phyloP scores from a whole-genome alignment of 2,888 invertebrate species.

The Hemistola chrysoprasaria region DNA sequence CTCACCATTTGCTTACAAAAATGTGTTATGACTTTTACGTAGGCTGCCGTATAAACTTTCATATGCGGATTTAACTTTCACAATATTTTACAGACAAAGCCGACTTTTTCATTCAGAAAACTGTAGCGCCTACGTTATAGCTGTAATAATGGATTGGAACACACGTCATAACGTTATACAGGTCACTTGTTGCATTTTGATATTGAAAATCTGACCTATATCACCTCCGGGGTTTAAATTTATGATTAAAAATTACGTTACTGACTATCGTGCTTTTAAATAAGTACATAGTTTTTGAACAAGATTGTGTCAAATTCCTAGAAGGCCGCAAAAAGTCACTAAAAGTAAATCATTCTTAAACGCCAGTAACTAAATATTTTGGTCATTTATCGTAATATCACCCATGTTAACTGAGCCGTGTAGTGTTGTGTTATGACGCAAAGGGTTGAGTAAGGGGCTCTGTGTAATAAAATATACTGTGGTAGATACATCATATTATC shows the following conservation, averaged over 20 bases:
- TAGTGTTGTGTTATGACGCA: constrained; percentile 11
- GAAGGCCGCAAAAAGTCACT: background rate
- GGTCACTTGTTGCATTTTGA: too few relatives aligned
- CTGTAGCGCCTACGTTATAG: too few relatives aligned
- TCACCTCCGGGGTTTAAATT: too few relatives aligned
- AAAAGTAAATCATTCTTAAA: background rate
- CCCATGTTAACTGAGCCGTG: constrained; percentile 9
- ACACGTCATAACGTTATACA: too few relatives aligned
- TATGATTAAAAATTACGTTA: too few relatives aligned
- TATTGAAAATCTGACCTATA: too few relatives aligned
- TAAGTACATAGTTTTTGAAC: too few relatives aligned
- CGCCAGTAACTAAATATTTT: background rate
- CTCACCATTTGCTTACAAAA: too few relatives aligned
- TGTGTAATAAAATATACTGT: background rate
- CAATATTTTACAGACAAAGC: constrained; percentile 5
- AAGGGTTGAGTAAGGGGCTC: constrained; percentile 2
- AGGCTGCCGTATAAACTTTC: constrained; percentile 8
- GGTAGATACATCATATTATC: too few relatives aligned
- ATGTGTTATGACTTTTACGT: background rate
- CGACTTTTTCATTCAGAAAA: background rate
- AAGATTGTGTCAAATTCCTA: too few relatives aligned
- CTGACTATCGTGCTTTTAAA: too few relatives aligned
- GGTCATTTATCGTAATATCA: constrained; percentile 1
- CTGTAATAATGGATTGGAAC: too few relatives aligned
- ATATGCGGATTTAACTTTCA: constrained; percentile 4